Evolutionary conservation across 2,113 vertebrate species (phyloP).

Genomic region (Holacanthus passer): DNA sequence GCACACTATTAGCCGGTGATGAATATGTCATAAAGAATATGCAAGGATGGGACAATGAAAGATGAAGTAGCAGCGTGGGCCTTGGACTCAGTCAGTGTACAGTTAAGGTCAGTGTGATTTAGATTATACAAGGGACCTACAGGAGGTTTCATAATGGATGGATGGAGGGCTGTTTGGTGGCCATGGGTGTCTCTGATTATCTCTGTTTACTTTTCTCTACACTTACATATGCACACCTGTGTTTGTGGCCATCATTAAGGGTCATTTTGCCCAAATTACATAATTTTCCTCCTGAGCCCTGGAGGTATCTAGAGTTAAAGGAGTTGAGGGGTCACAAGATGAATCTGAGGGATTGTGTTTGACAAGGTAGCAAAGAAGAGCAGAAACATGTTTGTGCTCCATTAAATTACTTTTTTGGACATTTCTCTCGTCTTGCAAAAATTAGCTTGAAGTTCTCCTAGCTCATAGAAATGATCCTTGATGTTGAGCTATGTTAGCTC

Average conservation of each 20-base stretch:
- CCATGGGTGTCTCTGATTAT: not conserved
- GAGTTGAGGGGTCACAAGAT: not conserved
- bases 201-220: conserved; percentile 10
- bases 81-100: conserved; percentile 29
- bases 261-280: not conserved
- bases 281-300: not conserved
- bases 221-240: not conserved
- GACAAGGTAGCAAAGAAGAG: no score
- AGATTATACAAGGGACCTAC: not conserved
- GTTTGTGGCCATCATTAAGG: not conserved
- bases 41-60: conserved; percentile 19
- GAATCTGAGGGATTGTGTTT: not conserved
- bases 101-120: conserved; percentile 46
- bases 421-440: not conserved
- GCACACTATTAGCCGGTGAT: conserved; percentile 47
- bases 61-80: conserved; percentile 18
- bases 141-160: conserved; percentile 13
- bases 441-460: not conserved
- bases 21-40: conserved; percentile 49
- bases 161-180: not conserved
- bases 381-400: not conserved
- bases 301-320: not conserved
- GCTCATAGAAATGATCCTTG: not conserved
- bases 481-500: not conserved
- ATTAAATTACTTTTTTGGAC: not conserved